Conservation (phyloP, 2,113 vertebrate genomes). For the Otis tarda region DNA sequence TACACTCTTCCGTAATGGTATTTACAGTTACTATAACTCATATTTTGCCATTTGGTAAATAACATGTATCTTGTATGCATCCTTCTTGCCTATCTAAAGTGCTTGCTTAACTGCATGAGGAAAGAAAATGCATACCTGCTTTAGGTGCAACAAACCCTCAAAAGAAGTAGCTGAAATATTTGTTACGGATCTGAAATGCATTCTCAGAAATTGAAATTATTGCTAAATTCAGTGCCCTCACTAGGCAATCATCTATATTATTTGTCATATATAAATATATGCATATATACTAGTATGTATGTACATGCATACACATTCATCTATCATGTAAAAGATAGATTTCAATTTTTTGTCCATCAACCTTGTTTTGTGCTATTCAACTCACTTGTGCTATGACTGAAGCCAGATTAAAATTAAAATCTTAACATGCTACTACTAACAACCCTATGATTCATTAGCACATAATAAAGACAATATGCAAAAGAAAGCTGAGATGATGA, state of each 20-base stretch:
- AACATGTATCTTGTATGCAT: slow-evolving; percentile 30
- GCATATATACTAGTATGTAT: slow-evolving; percentile 56
- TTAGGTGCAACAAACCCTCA: slow-evolving; percentile 16
- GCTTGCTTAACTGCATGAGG: slow-evolving; percentile 60
- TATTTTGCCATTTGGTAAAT: slow-evolving; percentile 48
- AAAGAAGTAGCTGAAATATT: slow-evolving; percentile 16
- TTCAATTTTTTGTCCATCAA: slow-evolving; percentile 54
- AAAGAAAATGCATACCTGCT: slow-evolving; percentile 40
- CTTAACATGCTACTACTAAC: slow-evolving; percentile 59
- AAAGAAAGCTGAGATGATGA: slow-evolving; percentile 63
- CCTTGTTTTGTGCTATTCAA: slow-evolving; percentile 66
- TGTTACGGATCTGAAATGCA: slow-evolving; percentile 37
- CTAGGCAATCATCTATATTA: slow-evolving; percentile 47
- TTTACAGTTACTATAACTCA: slow-evolving; percentile 65
- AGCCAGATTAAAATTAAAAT: slow-evolving; percentile 62
- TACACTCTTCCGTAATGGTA: slow-evolving; percentile 68
- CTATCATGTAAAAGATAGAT: slow-evolving; percentile 25
- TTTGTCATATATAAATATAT: slow-evolving; percentile 58
- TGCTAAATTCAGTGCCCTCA: slow-evolving; percentile 59
- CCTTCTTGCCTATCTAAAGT: slow-evolving; percentile 67
- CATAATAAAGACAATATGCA: slow-evolving; percentile 33
- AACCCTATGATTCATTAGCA: slow-evolving; percentile 48
- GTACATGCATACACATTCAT: slow-evolving; percentile 64
- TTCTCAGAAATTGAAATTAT: slow-evolving; percentile 55
- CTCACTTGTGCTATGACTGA: slow-evolving; percentile 63